These are phyloP conservation scores for Podocnemis expansa DNA, from an alignment of 2,113 vertebrate genomes.

Conservation along the genomic window DNA sequence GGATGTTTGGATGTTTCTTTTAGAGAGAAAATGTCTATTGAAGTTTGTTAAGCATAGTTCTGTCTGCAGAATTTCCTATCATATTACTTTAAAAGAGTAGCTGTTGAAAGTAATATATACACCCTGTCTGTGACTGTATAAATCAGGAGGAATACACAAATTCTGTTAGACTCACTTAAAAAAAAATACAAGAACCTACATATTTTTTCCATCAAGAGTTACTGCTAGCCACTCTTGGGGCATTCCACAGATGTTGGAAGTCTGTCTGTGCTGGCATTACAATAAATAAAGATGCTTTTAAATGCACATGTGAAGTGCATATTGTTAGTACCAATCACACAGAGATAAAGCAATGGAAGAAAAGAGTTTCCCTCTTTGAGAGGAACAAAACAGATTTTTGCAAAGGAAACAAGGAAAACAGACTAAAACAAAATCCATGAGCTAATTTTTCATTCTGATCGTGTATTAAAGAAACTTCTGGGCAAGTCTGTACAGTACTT, in stretches of 20 bases:
- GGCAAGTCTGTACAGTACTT: neutral
- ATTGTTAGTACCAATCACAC: neutral
- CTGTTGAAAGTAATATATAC: neutral
- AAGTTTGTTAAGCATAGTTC: neutral
- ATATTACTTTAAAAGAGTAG: neutral
- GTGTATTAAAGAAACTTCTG: neutral
- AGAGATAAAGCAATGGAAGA: slow-evolving; percentile 31
- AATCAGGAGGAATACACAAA: neutral
- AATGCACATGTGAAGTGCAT: slow-evolving; percentile 5
- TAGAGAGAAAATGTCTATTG: neutral
- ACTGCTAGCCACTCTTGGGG: slow-evolving; percentile 4
- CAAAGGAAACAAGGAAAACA: slow-evolving; percentile 26
- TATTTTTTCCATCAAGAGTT: slow-evolving; percentile 20
- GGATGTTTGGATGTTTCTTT: neutral
- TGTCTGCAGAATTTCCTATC: neutral
- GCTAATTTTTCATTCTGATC: neutral
- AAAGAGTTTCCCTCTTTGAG: neutral
- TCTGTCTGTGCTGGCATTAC: slow-evolving; percentile 11
- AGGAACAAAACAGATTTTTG: neutral
- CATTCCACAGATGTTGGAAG: neutral
- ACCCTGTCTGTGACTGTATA: neutral
- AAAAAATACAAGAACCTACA: slow-evolving; percentile 21
- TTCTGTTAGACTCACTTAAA: neutral
- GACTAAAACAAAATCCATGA: neutral
- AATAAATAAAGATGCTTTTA: slow-evolving; percentile 47